Evolutionary conservation across 2,797 vertebrate species (phyloP), one percentile per base, ranked within the genome.

Genomic region (Argya squamiceps): DNA sequence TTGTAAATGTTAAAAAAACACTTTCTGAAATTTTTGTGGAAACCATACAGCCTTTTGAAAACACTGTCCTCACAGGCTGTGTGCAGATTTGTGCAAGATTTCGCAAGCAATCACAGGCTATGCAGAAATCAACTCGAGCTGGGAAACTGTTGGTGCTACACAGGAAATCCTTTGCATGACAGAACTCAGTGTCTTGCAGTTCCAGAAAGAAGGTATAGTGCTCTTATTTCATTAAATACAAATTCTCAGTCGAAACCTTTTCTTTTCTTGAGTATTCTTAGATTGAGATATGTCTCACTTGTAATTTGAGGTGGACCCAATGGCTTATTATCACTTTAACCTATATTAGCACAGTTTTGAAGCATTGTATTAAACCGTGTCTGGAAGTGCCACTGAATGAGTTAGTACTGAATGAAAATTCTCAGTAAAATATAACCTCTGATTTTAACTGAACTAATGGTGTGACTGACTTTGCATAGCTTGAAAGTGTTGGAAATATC

Each of bases 51-150:
- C 34, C 39, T 80, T 89, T 47, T 56, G 44, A 37, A 85, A 76
- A 17, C 37, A 43, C 5, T 1, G 2, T 49, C 21, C 36, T 89
- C 0, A 0, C 19, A 34, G 29, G 12, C 87, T 55, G 29, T 11
- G 8, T 50, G 30, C 65, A 75, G 29, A 37, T 89, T 75, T 76
- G 15, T 11, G 18, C 10, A 20, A 47, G 32, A 50, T 71, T 80
- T 92, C 0, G 0, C 19, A 75, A 65, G 46, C 6, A 7, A 5
- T 68, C 53, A 21, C 34, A 71, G 52, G 52, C 44, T 60, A 0
- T 58, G 75, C 29, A 67, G 64, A 56, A 76, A 70, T 64, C 34
- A 60, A 0, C 36, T 46, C 8, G 4, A 10, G 39, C 50, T 81
- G 34, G 63, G 46, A 62, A 71, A 39, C 16, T 30, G 7, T 63